These are phyloP conservation scores for Luidia sarsii DNA, from an alignment of 53 echinoderm and acorn worm species.

Conservation along the genomic window DNA sequence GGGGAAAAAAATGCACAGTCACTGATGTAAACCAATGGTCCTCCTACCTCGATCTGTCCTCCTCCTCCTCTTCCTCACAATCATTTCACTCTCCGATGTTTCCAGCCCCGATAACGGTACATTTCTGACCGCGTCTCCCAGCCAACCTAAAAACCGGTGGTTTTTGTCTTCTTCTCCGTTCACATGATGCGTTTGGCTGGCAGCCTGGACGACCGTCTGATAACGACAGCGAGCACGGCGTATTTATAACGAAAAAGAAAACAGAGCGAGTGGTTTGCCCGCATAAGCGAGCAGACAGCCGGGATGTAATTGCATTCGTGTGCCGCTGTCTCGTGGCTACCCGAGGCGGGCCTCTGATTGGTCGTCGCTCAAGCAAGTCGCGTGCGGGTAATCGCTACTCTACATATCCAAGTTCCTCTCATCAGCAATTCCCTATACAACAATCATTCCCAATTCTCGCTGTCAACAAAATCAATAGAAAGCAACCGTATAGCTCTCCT, in stretches of 20 bases:
- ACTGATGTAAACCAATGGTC: too few relatives aligned
- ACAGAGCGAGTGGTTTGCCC: neutral
- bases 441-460: slow-evolving; percentile 4
- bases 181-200: slow-evolving; percentile 9
- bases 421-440: neutral
- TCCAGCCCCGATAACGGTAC: slow-evolving; percentile 35
- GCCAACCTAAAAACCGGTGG: neutral
- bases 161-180: too few relatives aligned
- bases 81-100: slow-evolving; percentile 37
- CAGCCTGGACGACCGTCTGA: slow-evolving; percentile 11
- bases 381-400: slow-evolving; percentile 30
- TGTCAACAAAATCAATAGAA: slow-evolving; percentile 51
- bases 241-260: slow-evolving; percentile 22
- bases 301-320: slow-evolving; percentile 43
- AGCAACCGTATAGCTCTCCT: neutral
- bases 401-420: slow-evolving; percentile 31
- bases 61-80: too few relatives aligned
- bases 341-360: slow-evolving; percentile 37
- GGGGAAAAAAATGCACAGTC: slow-evolving; percentile 4
- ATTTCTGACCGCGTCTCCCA: slow-evolving; percentile 15
- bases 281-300: slow-evolving; percentile 39
- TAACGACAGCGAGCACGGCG: slow-evolving; percentile 23
- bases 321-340: slow-evolving; percentile 24
- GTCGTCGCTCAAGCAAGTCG: slow-evolving; percentile 38
- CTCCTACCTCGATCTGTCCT: too few relatives aligned